Evolutionary conservation across 2,888 invertebrate species (phyloP), one percentile per base, ranked within the genome.

Genomic region (Dasysyrphus tricinctus): DNA sequence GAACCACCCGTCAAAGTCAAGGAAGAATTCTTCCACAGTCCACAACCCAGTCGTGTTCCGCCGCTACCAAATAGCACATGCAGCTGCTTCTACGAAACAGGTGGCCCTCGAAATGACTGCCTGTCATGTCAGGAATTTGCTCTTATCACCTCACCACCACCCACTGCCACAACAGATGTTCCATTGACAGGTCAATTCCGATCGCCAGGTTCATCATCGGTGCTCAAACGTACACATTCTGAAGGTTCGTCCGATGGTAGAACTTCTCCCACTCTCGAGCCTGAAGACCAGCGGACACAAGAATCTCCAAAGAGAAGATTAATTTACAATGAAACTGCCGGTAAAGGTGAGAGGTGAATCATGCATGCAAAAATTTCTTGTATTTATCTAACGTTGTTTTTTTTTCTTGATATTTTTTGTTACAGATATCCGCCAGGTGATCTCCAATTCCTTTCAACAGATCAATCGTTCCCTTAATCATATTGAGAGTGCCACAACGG

Each of bases 401-500:
- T 19, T 47, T 47, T 49, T 67, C 0, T 24, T n/a, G n/a, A 14
- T 61, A 24, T 72, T 82, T 14, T 42, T n/a, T n/a, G 8, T 47
- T 47, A 76, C 88, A 92, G 92, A 91, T 63, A 90, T 92, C 56
- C 88, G 90, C 70, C 90, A 91, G 76, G 91, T 90, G 39, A 88
- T 92, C 12, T 89, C 90, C 37, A 90, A 84, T 78, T 91, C 92
- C 11, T 89, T 92, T 80, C 89, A 91, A 74, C 91, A 91, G 79
- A 90, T 92, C 12, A 91, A 90, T 51, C 90, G 90, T 34, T 90
- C 90, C 19, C 88, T 92, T 81, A 87, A 90, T 51, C 88, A 91
- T 72, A 92, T 92, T 79, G 90, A 90, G 47, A 91, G 89, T 54
- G 90, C 90, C 57, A 91, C 92, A 16, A 91, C 89, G 16, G 91